Conservation (phyloP, 2,113 vertebrate species). For the Capreolus pygargus region DNA sequence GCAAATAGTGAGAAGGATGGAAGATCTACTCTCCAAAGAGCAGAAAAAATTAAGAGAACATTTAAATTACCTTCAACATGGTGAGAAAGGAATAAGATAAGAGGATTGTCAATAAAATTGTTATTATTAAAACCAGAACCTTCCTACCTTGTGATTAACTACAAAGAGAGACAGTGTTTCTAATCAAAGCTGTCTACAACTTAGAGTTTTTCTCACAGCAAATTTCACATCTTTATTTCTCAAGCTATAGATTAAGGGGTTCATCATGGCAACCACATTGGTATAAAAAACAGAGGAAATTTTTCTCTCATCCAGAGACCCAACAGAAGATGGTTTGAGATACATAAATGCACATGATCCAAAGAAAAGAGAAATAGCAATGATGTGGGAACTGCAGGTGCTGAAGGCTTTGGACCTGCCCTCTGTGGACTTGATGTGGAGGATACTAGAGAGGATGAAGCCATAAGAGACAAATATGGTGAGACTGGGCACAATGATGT, state of each 20-base stretch:
- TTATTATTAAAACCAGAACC: neutral
- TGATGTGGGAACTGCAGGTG: no score
- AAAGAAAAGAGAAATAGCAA: no score
- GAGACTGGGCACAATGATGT: no score
- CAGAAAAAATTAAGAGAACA: no score
- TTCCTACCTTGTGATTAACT: neutral
- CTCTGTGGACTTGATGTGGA: no score
- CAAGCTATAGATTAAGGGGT: neutral
- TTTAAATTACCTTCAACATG: no score
- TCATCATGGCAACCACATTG: neutral
- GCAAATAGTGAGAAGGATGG: no score
- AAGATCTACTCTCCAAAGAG: no score
- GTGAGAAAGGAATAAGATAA: no score
- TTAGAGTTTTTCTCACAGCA: neutral
- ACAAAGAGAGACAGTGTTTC: neutral
- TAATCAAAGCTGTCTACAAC: neutral
- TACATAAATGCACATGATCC: neutral
- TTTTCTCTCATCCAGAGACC: neutral
- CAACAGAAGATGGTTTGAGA: neutral
- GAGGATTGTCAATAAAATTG: neutral
- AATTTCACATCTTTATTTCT: constrained; percentile 35
- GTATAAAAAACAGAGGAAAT: neutral
- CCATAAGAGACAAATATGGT: no score
- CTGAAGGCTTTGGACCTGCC: no score
- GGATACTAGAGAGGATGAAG: accelerated